Evolutionary conservation across 2,113 vertebrate genomes (phyloP), one percentile per base, ranked within the genome.

Genomic region (Scomber colias): DNA sequence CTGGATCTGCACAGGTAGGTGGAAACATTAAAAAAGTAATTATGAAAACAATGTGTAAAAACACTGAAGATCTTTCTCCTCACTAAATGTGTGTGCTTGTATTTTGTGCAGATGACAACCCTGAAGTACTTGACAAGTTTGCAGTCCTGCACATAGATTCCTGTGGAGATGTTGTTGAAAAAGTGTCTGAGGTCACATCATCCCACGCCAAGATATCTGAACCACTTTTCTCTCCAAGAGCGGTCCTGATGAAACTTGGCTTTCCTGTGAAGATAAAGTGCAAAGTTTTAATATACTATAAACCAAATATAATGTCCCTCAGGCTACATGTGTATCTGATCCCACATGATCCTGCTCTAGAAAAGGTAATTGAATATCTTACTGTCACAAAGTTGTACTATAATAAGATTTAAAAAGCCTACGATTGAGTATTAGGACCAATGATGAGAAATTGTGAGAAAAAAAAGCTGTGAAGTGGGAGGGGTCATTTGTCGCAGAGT

Each of bases 231-330:
- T 73, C 77, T 19, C 11, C 30, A 57, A 19, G 5, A 66, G 69
- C 15, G 45, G 61, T 66, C 13, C n/a, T 67, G 57, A 62, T 54
- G 7, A 70, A 13, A 70, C 15, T 62, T 21, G 5, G 35, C 35
- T 40, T 40, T 40, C 6, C 35, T 9, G 35, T 6, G 8, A 40
- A 70, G 46, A 62, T 67, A 3, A 15, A 73, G 45, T 80, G 61
- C 27, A 45, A 44, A 11, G 15, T 68, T 49, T 74, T 81, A 17
- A 81, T 74, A 13, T 81, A 35, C 35, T 40, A 8, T n/a, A 53
- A 61, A 31, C 55, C 78, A 17, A 74, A 17, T 9, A 35, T 13
- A 55, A 2, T 48, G 9, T 81, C 69, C 49, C 78, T 81, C 48
- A 68, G 55, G 0, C 62, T 61, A 0, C 54, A 80, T 48, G 63